A percentile compares a stretch with the other conserved stretches of the same genome.
Conservation (phyloP, 2,888 invertebrate genomes). For the Tinea pellionella region DNA sequence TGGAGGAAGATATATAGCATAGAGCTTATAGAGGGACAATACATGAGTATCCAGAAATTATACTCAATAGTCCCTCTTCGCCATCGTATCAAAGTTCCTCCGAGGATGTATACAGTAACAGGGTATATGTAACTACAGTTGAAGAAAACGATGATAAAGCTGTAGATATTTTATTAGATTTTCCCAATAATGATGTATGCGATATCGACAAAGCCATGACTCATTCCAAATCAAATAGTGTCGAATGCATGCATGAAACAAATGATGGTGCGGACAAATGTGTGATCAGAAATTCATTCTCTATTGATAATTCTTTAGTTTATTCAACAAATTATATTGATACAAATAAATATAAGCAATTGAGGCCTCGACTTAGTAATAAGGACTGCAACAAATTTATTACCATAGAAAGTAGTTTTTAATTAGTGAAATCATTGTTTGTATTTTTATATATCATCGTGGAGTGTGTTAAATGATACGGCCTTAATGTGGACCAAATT, state of each 20-base stretch:
- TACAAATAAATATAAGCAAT: background rate
- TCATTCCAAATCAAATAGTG: constrained; percentile 52
- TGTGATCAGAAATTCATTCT: constrained; percentile 9
- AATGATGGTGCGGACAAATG: constrained; percentile 1
- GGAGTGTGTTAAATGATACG: background rate
- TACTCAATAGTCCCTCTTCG: constrained; percentile 58
- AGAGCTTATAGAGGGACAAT: constrained; percentile 26
- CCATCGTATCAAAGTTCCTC: constrained; percentile 40
- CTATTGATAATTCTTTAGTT: constrained; percentile 16
- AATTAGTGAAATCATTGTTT: background rate
- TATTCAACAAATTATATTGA: constrained; percentile 8
- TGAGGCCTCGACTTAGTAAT: constrained; percentile 14
- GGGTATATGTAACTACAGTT: constrained; percentile 57
- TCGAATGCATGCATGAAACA: constrained; percentile 10
- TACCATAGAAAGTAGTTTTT: constrained; percentile 7
- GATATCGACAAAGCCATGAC: constrained; percentile 27
- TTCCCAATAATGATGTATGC: constrained; percentile 22
- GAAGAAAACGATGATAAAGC: constrained; percentile 38
- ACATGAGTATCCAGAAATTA: constrained; percentile 41
- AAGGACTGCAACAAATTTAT: constrained; percentile 26
- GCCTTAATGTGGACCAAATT: constrained; percentile 14
- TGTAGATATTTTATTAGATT: constrained; percentile 30
- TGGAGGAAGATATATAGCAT: constrained; percentile 55
- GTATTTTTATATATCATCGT: background rate
- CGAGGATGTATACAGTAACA: constrained; percentile 50